A percentile compares a stretch with the other conserved stretches of the same genome.
phyloP scores from a whole-genome alignment of 2,888 invertebrate species.

The Epirrita christyi region DNA sequence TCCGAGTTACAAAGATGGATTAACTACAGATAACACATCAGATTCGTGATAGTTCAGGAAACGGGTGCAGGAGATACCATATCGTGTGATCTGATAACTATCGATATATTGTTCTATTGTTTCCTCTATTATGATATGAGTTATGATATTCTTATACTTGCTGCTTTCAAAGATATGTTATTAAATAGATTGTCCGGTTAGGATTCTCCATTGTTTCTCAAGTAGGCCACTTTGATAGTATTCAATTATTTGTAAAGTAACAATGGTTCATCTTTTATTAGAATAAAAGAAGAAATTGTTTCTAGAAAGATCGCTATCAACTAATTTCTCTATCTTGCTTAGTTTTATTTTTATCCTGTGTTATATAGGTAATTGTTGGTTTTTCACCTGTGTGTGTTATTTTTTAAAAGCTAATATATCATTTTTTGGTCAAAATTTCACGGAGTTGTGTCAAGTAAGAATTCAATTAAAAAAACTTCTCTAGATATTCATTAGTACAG shows the following conservation, averaged over 20 bases:
- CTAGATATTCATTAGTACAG: too few species aligned
- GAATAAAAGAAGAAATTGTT: not conserved
- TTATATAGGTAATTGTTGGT: too few species aligned
- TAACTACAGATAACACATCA: constrained; percentile 26
- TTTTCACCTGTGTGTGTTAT: too few species aligned
- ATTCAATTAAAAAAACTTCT: too few species aligned
- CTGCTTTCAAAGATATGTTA: constrained; percentile 17
- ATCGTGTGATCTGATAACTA: constrained; percentile 28
- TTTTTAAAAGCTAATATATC: too few species aligned
- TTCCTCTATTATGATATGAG: constrained; percentile 22
- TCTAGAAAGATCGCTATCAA: too few species aligned
- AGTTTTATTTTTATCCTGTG: too few species aligned
- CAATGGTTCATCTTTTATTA: constrained; percentile 7
- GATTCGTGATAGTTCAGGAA: constrained; percentile 41
- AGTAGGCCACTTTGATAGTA: constrained; percentile 5
- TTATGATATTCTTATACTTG: constrained; percentile 21
- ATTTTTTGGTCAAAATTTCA: too few species aligned
- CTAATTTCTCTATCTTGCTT: too few species aligned
- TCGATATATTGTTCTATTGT: constrained; percentile 37
- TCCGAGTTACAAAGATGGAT: constrained; percentile 26
- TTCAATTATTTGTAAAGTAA: constrained; percentile 8
- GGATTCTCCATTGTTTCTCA: constrained; percentile 14
- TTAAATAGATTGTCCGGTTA: constrained; percentile 24
- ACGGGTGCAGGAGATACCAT: constrained; percentile 30
- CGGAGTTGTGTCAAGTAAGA: too few species aligned